Base-by-base conservation (phyloP, 2,113 vertebrate genomes). In the Serinus canaria region DNA sequence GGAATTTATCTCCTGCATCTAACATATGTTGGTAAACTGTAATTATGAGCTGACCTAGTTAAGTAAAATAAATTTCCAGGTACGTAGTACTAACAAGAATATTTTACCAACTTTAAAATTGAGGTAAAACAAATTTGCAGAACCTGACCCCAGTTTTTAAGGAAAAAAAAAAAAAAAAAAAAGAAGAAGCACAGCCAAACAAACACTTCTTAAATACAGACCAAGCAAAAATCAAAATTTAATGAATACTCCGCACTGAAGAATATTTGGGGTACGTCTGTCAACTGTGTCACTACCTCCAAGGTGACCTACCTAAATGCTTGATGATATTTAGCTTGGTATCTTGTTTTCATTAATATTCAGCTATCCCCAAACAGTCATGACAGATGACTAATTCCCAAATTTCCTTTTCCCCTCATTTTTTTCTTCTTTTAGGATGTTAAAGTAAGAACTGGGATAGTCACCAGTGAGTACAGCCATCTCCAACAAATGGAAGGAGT, bases 21-120 rank as follows among this genome's bases (percentile, higher is more conserved):
- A 83, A 68, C 3, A 15, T n/a, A 64, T n/a, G 16, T 35, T 53
- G 31, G 4, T 91, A 74, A 91, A 89, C 7, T 28, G 39, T 58
- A 81, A 52, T 63, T 83, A 86, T 37, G 27, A 90, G 47, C 19
- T 84, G 76, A 93, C 43, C 58, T 68, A 81, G 30, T 67, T 78
- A 83, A 80, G 13, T 25, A 83, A 86, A 95, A 83, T 41, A 83
- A 83, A 85, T 41, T 43, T 78, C 25, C 83, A 81, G 63, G 25
- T 24, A 95, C 43, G 35, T 60, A 91, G 11, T 46, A 70, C 35
- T 53, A 78, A 66, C 52, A 66, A 47, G 15, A 87, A 56, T 46
- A 77, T n/a, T 70, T 59, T 44, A 73, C 53, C 47, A 69, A 58
- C 17, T 74, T 80, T 8, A 23, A 43, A 69, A n/a, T 8, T 30